Evolutionary conservation across 2,797 vertebrate species (phyloP), one percentile per base, ranked within the genome.

Genomic region (Ptychadena robeensis): DNA sequence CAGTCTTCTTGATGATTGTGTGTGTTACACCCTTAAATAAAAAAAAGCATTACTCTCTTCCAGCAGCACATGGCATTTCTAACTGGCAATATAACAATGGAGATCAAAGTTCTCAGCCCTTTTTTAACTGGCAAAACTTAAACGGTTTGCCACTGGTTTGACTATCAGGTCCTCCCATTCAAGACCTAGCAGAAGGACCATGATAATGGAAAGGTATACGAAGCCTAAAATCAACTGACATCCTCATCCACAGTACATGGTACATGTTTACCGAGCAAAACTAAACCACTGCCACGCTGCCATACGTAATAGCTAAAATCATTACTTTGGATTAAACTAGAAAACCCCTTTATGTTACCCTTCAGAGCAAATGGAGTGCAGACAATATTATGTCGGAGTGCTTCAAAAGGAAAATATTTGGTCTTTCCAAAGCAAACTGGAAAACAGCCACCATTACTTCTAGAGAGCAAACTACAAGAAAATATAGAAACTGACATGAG

Each of bases 401-500:
- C 1, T 82, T 34, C 30, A 12, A 27, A 9, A 4, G 15, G 34
- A 32, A 70, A 11, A 70, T 53, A 63, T 67, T 82, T 77, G 53
- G 66, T 78, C 67, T 14, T 68, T 32, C 11, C 34, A 35, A 44
- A 11, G 35, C 30, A 25, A 66, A n/a, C 4, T 2, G 14, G 40
- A 34, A 38, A 25, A 57, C 37, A 73, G 27, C 22, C 63, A 59
- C 28, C 22, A 40, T n/a, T 32, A 53, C 40, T 28, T 74, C 63
- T 40, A 30, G 68, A 65, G 68, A 63, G 67, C 67, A 27, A 68
- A n/a, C 44, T 76, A 44, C 61, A 76, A 40, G 48, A 66, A 38
- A n/a, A 66, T 25, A 38, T 14, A 28, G 11, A 69, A 69, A 71
- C 7, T 22, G 30, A 22, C 69, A 44, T 34, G 67, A 77, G 12